phyloP scores from a whole-genome alignment of 2,113 vertebrate genomes.

The Gallinago media region DNA sequence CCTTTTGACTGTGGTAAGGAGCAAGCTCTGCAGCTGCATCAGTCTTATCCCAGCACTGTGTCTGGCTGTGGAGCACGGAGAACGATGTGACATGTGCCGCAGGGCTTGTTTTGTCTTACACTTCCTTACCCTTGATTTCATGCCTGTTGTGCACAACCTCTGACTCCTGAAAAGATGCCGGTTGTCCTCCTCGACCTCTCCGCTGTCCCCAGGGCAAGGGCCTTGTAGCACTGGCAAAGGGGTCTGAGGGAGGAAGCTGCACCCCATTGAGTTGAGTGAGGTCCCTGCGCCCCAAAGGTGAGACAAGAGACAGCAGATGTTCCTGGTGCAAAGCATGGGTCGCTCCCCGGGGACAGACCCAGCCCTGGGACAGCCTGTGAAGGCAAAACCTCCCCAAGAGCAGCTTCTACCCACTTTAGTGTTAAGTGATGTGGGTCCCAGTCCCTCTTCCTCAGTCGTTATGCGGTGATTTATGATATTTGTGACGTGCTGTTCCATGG shows the following conservation, averaged over 20 bases:
- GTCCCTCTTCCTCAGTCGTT: neutral
- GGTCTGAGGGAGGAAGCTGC: neutral
- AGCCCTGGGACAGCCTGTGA: neutral
- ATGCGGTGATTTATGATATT: neutral
- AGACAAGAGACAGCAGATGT: neutral
- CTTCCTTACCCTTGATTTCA: neutral
- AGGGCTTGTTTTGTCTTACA: neutral
- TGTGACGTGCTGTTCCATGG: neutral
- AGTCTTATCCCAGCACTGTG: neutral
- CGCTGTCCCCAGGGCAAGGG: neutral
- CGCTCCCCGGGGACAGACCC: neutral
- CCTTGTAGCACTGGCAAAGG: neutral
- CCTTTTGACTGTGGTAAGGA: neutral
- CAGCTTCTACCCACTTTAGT: neutral
- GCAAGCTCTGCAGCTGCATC: neutral
- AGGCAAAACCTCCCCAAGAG: neutral
- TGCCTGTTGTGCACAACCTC: neutral
- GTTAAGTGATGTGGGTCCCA: neutral
- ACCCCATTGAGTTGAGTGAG: fast-evolving
- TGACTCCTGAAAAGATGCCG: neutral
- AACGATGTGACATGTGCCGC: fast-evolving
- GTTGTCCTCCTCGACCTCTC: neutral
- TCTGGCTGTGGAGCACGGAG: neutral
- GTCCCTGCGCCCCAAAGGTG: neutral
- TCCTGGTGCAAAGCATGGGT: fast-evolving